phyloP scores from a whole-genome alignment of 2,113 vertebrate species.

The Clinocottus analis region DNA sequence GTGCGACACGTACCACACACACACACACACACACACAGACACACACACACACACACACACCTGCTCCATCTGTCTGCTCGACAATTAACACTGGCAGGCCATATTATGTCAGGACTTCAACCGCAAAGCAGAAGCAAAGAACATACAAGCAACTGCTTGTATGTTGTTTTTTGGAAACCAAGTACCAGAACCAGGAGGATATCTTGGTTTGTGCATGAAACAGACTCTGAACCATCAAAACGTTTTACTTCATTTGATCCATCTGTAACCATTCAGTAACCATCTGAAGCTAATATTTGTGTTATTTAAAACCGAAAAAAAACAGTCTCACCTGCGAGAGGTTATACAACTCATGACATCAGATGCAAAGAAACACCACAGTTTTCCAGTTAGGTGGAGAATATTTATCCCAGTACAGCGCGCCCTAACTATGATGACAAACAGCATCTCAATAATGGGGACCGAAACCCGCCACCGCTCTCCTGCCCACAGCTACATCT shows the following conservation, averaged over 20 bases:
- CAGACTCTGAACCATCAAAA: not conserved
- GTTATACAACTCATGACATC: constrained; percentile 1
- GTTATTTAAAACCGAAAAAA: not conserved
- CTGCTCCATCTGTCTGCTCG: constrained; percentile 43
- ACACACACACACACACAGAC: constrained; percentile 45
- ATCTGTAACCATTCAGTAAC: not conserved
- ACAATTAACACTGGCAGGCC: constrained; percentile 27
- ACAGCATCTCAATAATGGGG: constrained; percentile 54
- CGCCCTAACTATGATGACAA: constrained; percentile 16
- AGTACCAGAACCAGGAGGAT: not conserved
- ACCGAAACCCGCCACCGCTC: constrained; percentile 31
- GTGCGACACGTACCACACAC: constrained; percentile 31
- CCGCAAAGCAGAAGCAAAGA: constrained; percentile 21
- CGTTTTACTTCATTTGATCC: not conserved
- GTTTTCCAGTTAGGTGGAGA: not conserved
- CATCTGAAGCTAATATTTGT: not conserved
- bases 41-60: constrained; percentile 34
- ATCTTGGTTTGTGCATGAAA: not conserved
- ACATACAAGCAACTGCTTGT: not conserved
- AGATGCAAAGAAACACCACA: not conserved
- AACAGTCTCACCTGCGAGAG: constrained; percentile 1
- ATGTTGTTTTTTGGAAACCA: constrained; percentile 1
- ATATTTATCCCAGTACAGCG: constrained; percentile 20
- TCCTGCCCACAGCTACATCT: constrained; percentile 62
- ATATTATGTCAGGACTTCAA: constrained; percentile 3